A percentile compares a stretch with the other conserved stretches of the same genome.
Evolutionary conservation across 2,888 invertebrate genomes (phyloP).

Genomic region (Timandra comae): DNA sequence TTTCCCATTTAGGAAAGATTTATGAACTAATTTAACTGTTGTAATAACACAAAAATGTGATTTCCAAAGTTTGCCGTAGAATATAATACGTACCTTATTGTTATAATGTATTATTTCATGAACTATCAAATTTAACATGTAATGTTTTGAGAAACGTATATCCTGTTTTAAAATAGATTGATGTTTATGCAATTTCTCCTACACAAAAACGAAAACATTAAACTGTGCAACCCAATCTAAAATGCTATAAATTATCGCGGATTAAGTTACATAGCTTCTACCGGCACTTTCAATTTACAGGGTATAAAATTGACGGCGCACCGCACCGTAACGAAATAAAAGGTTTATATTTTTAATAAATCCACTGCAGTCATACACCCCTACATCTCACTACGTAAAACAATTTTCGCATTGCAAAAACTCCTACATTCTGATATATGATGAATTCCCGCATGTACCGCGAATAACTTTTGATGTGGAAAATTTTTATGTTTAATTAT

Average conservation of each 20-base stretch:
- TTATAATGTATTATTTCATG: no score
- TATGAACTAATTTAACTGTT: neutral
- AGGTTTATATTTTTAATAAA: slow-evolving; percentile 28
- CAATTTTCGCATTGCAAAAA: neutral
- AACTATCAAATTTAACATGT: no score
- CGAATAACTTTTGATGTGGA: no score
- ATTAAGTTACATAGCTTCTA: slow-evolving; percentile 29
- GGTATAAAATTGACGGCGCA: slow-evolving; percentile 32
- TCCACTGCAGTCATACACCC: slow-evolving; percentile 11
- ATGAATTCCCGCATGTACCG: no score
- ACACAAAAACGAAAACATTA: no score
- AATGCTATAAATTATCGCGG: slow-evolving; percentile 30
- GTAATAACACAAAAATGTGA: neutral
- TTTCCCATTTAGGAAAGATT: neutral
- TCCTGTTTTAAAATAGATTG: no score
- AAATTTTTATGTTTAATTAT: neutral
- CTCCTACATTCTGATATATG: neutral
- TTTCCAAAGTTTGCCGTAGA: slow-evolving; percentile 3
- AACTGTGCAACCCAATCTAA: slow-evolving; percentile 14
- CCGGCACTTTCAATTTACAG: slow-evolving; percentile 30
- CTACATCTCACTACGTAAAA: slow-evolving; percentile 5
- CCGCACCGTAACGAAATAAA: slow-evolving; percentile 30
- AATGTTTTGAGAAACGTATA: no score
- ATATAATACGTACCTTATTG: slow-evolving; percentile 2
- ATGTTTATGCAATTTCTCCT: no score